These are phyloP conservation scores for Muricea muricata DNA, from an alignment of 92 coral and sea anemone genomes.

Conservation along the genomic window DNA sequence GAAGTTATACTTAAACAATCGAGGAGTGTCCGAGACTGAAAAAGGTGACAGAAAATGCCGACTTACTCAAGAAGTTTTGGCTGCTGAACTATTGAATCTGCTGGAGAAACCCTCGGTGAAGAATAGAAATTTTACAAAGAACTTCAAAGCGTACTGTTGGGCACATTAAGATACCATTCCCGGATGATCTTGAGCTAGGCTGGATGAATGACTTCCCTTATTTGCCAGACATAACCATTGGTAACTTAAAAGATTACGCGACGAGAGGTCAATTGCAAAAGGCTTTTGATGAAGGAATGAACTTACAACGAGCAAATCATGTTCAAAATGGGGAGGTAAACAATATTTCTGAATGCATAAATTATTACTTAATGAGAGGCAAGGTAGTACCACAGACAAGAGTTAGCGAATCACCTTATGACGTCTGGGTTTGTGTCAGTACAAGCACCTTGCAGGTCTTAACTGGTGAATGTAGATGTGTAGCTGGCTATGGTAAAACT, in stretches of 20 bases:
- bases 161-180: conserved; percentile 13
- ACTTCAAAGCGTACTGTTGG: conserved; percentile 26
- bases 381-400: conserved; percentile 40
- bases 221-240: conserved; percentile 36
- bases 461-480: conserved; percentile 44
- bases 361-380: conserved; percentile 35
- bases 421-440: conserved; percentile 36
- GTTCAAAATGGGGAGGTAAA: conserved; percentile 12
- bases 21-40: conserved; percentile 23
- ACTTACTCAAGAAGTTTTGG: background rate
- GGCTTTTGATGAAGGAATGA: conserved; percentile 27
- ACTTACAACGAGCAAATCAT: conserved; percentile 11
- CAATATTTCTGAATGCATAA: conserved; percentile 31
- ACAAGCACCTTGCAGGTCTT: conserved; percentile 5
- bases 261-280: conserved; percentile 26
- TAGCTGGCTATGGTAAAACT: conserved; percentile 45
- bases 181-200: conserved; percentile 10
- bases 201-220: conserved; percentile 22
- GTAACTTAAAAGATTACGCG: conserved; percentile 10
- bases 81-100: background rate
- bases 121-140: background rate
- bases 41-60: background rate
- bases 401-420: conserved; percentile 28
- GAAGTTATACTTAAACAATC: conserved; percentile 34
- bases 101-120: background rate